phyloP scores from a whole-genome alignment of 2,113 vertebrate genomes.

The Chlorodrepanis virens region DNA sequence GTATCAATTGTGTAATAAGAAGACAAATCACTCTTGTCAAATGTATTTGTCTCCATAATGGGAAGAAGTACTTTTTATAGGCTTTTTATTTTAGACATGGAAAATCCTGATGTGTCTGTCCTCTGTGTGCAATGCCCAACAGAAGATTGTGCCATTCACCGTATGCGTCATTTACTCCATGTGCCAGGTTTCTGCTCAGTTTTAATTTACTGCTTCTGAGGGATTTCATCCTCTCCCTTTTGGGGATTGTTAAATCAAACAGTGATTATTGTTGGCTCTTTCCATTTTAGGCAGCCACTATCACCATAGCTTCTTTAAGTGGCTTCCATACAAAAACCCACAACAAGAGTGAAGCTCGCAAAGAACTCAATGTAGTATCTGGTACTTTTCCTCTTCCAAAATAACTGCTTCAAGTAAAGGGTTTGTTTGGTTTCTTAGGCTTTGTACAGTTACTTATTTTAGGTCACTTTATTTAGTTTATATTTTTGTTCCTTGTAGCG shows the following conservation, averaged over 20 bases:
- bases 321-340: neutral
- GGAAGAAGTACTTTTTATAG: constrained; percentile 55
- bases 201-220: constrained; percentile 47
- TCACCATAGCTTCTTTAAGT: neutral
- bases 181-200: constrained; percentile 41
- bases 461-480: constrained; percentile 6
- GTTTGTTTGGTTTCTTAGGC: constrained; percentile 56
- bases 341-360: neutral
- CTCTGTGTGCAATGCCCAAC: neutral
- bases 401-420: neutral
- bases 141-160: constrained; percentile 18
- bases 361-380: neutral
- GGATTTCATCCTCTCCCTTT: constrained; percentile 16
- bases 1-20: neutral
- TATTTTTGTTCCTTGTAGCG: constrained; percentile 7
- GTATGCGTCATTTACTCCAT: neutral
- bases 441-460: constrained; percentile 48
- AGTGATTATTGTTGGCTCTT: neutral
- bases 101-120: constrained; percentile 29
- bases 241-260: neutral
- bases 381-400: constrained; percentile 36
- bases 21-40: constrained; percentile 11
- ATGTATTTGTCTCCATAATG: constrained; percentile 23
- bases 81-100: constrained; percentile 17
- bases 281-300: constrained; percentile 26